A percentile compares a stretch with the other conserved stretches of the same genome.
Evolutionary conservation across 2,113 vertebrate species (phyloP).

Genomic region (Micronycteris hirsuta): DNA sequence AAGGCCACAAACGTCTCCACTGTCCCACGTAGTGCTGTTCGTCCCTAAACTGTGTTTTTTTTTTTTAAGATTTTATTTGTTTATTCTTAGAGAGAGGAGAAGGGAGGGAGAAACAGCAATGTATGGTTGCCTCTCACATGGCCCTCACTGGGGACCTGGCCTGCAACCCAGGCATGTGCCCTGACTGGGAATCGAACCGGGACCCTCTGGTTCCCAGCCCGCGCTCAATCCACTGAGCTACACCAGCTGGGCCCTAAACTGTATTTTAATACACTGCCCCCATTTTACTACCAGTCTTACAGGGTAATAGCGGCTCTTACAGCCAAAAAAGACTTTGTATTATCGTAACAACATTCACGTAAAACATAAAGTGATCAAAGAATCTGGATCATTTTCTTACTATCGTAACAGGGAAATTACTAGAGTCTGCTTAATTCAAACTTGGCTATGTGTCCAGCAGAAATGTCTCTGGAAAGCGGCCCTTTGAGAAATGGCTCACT

Average conservation of each 20-base stretch:
- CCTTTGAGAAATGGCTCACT: not conserved
- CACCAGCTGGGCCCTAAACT: not conserved
- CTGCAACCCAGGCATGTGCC: too few relatives aligned
- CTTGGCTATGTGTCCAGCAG: not conserved
- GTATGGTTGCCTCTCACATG: too few relatives aligned
- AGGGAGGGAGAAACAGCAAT: too few relatives aligned
- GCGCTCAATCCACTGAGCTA: too few relatives aligned
- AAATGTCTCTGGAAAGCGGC: not conserved
- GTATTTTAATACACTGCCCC: not conserved
- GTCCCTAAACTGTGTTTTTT: not conserved
- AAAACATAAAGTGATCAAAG: not conserved
- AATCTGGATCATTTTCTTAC: not conserved
- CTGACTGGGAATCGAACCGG: too few relatives aligned
- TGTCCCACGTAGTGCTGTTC: rapidly evolving
- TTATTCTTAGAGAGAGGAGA: too few relatives aligned
- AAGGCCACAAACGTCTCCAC: not conserved
- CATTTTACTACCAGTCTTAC: not conserved
- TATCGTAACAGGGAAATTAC: not conserved
- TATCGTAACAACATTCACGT: not conserved
- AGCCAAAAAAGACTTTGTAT: not conserved
- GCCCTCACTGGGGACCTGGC: too few relatives aligned
- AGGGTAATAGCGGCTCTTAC: not conserved
- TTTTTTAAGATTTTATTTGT: too few relatives aligned
- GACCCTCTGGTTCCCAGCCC: too few relatives aligned
- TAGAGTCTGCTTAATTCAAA: not conserved